Base-by-base conservation (phyloP, 2,888 invertebrate species). In the Cyclophora albipunctata region DNA sequence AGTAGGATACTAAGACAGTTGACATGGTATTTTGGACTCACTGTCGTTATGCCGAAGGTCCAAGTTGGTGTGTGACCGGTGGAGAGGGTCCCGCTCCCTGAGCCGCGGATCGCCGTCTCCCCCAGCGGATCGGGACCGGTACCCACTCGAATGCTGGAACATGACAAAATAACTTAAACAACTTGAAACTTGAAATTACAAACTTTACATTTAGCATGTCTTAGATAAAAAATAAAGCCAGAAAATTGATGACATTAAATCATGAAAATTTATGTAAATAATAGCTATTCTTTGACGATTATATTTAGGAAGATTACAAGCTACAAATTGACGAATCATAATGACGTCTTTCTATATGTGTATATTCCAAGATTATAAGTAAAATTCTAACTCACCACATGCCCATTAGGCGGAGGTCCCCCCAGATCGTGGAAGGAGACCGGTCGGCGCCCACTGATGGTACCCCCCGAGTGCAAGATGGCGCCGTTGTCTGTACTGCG, bases 401-500 rank as follows among this genome's bases (percentile, higher is more conserved):
- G 82, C 52, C 83, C 84, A 45, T 80, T 78, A 2, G 79, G 75
- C 2, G 73, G 75, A 2, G 73, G 62, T 50, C 77, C 71, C 33
- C 68, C 57, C 42, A 62, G 64, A 4, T 83, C 84, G 40, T 69
- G 71, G 20, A 20, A 20, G 20, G 20, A 20, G 20, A 20, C 62
- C 5, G 66, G 90, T 50, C 90, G 89, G 50, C 94, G 88, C 3
- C 94, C 94, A 64, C 93, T 94, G 72, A 96, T 93, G 57, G 96
- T 96, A 47, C 96, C 96, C 1, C 95, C 95, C 3, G 93, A 93
- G 64, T 94, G 94, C 50, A 96, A 83, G 70, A 95, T 95, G 66
- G 92, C 93, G 47, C 96, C 96, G 81, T 96, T 96, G 78, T 95
- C 93, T 3, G 96, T 96, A 51, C 92, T 91, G 55, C 95, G 91